These are phyloP conservation scores for Phengaris arion DNA, from an alignment of 2,888 invertebrate genomes.

Conservation along the genomic window DNA sequence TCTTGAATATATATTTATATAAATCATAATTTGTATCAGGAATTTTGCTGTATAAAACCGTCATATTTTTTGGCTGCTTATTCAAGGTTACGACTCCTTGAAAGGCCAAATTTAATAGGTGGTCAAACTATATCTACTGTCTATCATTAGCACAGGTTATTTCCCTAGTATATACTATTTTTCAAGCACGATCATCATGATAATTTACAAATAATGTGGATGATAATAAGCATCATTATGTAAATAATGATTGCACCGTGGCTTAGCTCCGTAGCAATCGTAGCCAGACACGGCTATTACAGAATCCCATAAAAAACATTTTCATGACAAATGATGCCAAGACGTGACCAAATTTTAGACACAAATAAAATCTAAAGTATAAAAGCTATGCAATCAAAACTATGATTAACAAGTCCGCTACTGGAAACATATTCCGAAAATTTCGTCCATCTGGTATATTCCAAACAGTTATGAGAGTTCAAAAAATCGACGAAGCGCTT, in stretches of 20 bases:
- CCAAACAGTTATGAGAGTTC: too few species aligned
- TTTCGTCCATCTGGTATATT: too few species aligned
- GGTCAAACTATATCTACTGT: not conserved
- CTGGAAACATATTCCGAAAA: too few species aligned
- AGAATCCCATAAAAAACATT: not conserved
- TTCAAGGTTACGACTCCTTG: constrained; percentile 11
- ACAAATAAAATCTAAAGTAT: too few species aligned
- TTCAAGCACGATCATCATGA: not conserved
- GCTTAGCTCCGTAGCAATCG: not conserved
- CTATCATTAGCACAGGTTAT: not conserved
- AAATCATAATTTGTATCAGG: not conserved
- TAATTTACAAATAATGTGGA: not conserved
- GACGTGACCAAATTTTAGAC: too few species aligned
- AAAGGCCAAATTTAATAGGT: constrained; percentile 1
- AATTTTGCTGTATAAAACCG: not conserved
- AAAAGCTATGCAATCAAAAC: too few species aligned
- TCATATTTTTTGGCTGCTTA: not conserved
- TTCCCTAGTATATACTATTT: not conserved
- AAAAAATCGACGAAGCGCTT: too few species aligned
- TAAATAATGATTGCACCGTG: not conserved
- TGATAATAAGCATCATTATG: constrained; percentile 7
- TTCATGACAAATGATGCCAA: too few species aligned
- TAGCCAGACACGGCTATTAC: not conserved
- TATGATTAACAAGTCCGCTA: too few species aligned
- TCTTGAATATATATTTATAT: not conserved